Conservation (phyloP, 2,113 vertebrate genomes). For the Pithys albifrons region DNA sequence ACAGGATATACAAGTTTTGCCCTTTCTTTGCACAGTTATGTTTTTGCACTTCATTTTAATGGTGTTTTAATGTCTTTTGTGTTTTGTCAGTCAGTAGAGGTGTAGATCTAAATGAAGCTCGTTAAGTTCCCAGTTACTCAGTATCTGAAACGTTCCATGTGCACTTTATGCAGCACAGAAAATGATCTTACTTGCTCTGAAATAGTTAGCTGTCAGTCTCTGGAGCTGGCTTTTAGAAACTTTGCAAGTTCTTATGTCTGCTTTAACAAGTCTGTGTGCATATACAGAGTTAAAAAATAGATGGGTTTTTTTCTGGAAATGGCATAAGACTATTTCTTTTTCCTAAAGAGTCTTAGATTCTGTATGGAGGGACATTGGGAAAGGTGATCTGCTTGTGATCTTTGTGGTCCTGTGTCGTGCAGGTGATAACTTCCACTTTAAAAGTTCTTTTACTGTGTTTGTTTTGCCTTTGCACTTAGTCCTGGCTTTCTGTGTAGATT, state of each 20-base stretch:
- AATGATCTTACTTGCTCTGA: background rate
- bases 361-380: rapidly evolving
- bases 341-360: background rate
- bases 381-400: background rate
- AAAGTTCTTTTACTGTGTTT: background rate
- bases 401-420: background rate
- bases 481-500: background rate
- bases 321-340: background rate
- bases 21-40: background rate
- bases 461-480: background rate
- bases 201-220: background rate
- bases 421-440: background rate
- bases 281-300: background rate
- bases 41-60: background rate
- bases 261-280: background rate
- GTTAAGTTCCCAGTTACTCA: background rate
- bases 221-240: background rate
- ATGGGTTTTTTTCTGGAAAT: background rate
- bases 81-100: background rate
- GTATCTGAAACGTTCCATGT: background rate
- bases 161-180: background rate
- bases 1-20: background rate
- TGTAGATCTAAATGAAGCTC: background rate
- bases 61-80: background rate
- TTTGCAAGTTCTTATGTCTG: background rate